Evolutionary conservation across 2,113 vertebrate species (phyloP), one percentile per base, ranked within the genome.

Genomic region (Scytalopus superciliaris): DNA sequence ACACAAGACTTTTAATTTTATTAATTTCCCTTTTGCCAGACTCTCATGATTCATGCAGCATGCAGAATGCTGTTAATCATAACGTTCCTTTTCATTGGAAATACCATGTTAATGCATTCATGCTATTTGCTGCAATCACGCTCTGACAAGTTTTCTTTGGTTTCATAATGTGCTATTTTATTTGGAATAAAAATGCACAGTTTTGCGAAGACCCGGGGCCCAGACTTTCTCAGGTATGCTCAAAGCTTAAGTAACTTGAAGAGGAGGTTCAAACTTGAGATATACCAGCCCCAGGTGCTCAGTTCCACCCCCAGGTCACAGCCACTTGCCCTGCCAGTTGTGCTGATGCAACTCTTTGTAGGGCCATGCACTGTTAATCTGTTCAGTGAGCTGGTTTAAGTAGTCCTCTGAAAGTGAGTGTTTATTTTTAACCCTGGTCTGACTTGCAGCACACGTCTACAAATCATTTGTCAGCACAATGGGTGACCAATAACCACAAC

Each of bases 391-490:
- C 89, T 92, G 69, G 39, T 93, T 84, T 78, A 93, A 93, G 64
- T 42, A 78, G 45, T 81, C 23, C 24, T 93, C 89, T 89, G 73
- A 72, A 96, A 84, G 16, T 4, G 3, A 83, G 40, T 83, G 55
- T 84, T 94, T 92, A 56, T 95, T 96, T 96, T 94, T 93, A 96
- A 95, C 91, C 76, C 89, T 67, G 35, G 60, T 86, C 55, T 89
- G 42, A 67, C 91, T 95, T 84, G 56, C 47, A 52, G 24, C 12
- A 22, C 45, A 11, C 42, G 40, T 60, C 89, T 84, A 64, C 80
- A 91, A 91, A 84, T 95, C 12, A 45, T 87, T 90, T 96, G 64
- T 94, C 86, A 82, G 64, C 33, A 37, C 73, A 84, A 37, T 19
- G 56, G 30, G 35, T 63, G 84, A 76, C 73, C 60, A 40, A 50